A percentile compares a stretch with the other conserved stretches of the same genome.
These are phyloP conservation scores for Bryconaethiops microstoma DNA, from an alignment of 2,797 vertebrate genomes.

Conservation along the genomic window DNA sequence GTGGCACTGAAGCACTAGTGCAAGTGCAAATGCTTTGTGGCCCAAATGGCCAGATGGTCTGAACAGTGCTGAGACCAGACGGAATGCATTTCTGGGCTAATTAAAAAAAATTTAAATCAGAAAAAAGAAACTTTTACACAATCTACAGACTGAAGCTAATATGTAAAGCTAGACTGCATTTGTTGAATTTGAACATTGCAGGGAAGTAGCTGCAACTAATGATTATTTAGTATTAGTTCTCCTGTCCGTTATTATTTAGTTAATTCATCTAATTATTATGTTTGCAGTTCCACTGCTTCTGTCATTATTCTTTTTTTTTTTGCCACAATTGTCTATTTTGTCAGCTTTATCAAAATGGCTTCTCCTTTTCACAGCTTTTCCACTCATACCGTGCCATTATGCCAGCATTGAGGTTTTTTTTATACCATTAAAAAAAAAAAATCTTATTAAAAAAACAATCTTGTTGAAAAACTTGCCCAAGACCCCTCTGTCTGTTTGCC, in stretches of 20 bases:
- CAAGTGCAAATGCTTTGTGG: neutral
- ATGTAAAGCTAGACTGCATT: neutral
- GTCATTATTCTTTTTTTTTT: neutral
- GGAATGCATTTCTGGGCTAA: too few species aligned
- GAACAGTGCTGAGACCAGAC: neutral
- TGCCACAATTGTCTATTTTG: too few species aligned
- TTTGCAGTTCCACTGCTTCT: neutral
- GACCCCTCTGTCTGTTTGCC: slow-evolving; percentile 15
- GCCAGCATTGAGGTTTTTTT: too few species aligned
- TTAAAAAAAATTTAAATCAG: too few species aligned
- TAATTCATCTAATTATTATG: neutral
- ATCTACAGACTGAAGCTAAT: neutral
- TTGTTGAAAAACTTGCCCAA: neutral
- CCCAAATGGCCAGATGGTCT: neutral
- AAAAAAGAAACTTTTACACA: too few species aligned
- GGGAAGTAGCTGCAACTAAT: neutral
- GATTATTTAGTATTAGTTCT: neutral
- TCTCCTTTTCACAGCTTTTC: neutral
- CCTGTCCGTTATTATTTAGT: neutral
- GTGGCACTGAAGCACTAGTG: neutral
- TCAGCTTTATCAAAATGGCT: neutral
- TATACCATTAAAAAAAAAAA: too few species aligned
- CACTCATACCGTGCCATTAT: neutral
- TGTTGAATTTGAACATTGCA: neutral
- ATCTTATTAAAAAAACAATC: too few species aligned